These are phyloP conservation scores for Axis porcinus DNA, from an alignment of 2,113 vertebrate genomes.

Conservation along the genomic window DNA sequence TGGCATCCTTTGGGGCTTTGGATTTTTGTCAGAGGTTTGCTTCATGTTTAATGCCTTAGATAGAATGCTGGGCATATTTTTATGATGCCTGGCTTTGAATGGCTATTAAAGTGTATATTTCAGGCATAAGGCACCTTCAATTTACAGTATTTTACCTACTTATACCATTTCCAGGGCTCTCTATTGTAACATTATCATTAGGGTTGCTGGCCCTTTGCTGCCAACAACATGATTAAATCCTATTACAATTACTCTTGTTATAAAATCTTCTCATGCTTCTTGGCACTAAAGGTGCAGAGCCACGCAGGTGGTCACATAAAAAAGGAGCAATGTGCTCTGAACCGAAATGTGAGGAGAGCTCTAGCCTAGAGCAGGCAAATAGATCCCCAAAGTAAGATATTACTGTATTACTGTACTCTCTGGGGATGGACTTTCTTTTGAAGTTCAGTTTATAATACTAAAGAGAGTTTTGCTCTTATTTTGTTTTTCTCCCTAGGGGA, in stretches of 20 bases:
- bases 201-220: slow-evolving; percentile 51
- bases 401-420: slow-evolving; percentile 26
- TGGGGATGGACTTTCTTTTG: slow-evolving; percentile 36
- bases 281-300: slow-evolving; percentile 55
- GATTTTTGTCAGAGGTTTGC: slow-evolving; percentile 10
- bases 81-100: slow-evolving; percentile 41
- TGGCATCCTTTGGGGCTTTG: background rate
- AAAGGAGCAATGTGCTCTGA: background rate
- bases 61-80: slow-evolving; percentile 33
- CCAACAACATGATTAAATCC: slow-evolving; percentile 49
- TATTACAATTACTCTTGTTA: slow-evolving; percentile 61
- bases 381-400: slow-evolving; percentile 33
- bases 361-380: slow-evolving; percentile 34
- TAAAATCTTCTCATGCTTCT: slow-evolving; percentile 63
- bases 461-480: slow-evolving; percentile 42
- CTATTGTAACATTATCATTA: slow-evolving; percentile 63
- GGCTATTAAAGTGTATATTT: slow-evolving; percentile 61
- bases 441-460: slow-evolving; percentile 52
- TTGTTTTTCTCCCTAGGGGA: slow-evolving; percentile 16
- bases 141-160: slow-evolving; percentile 69
- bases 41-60: slow-evolving; percentile 43
- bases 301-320: slow-evolving; percentile 28
- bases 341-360: slow-evolving; percentile 23
- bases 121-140: slow-evolving; percentile 38
- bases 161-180: slow-evolving; percentile 60